A percentile compares a stretch with the other conserved stretches of the same genome.
These are phyloP conservation scores for Bergia puertoricense DNA, from an alignment of 92 coral and sea anemone species.

Conservation along the genomic window DNA sequence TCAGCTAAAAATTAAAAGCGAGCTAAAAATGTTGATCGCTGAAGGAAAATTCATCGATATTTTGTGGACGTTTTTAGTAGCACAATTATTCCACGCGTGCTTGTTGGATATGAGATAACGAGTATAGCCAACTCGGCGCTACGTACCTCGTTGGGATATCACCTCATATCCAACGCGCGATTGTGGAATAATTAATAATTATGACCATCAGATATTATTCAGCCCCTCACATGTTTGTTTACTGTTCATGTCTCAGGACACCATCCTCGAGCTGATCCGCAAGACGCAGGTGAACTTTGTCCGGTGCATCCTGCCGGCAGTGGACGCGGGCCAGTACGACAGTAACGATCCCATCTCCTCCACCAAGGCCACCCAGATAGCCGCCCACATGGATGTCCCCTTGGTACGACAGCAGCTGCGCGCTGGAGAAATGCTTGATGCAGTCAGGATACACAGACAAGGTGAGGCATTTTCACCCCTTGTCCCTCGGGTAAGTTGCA, in stretches of 20 bases:
- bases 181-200: too few species aligned
- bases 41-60: too few species aligned
- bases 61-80: too few species aligned
- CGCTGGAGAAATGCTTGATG: slow-evolving; percentile 92
- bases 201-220: too few species aligned
- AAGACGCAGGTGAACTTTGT: slow-evolving; percentile 96
- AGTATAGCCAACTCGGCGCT: too few species aligned
- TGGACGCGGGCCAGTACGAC: slow-evolving; percentile 72
- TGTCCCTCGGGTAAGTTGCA: background rate
- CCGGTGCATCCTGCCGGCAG: slow-evolving; percentile 91
- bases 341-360: slow-evolving; percentile 55
- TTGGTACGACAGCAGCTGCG: slow-evolving; percentile 86
- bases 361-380: slow-evolving; percentile 62
- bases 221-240: background rate
- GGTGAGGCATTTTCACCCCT: slow-evolving; percentile 57
- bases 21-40: too few species aligned
- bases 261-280: slow-evolving; percentile 91
- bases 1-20: too few species aligned
- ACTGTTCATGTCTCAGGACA: slow-evolving; percentile 63
- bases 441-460: slow-evolving; percentile 95
- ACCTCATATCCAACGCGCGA: too few species aligned
- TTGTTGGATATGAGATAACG: too few species aligned
- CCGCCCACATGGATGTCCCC: slow-evolving; percentile 82
- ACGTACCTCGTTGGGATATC: too few species aligned
- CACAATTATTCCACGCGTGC: too few species aligned